Base-by-base conservation (phyloP, 1,140 invertebrate genomes). In the Sinonovacula constricta region DNA sequence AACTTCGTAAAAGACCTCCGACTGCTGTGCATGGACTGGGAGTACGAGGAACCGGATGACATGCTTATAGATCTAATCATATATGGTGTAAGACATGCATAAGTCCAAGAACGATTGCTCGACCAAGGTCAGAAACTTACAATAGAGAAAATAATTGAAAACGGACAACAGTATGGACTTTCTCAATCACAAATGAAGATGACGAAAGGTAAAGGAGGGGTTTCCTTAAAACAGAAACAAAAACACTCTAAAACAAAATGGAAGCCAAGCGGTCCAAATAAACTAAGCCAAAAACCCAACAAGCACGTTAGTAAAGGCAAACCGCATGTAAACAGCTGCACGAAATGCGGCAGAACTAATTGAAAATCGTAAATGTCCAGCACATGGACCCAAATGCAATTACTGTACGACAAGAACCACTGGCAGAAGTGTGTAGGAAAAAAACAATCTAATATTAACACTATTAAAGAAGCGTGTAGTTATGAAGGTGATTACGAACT, bases 371-470 rank as follows among this genome's bases (percentile, higher is more conserved):
- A 79, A 59, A 31, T 75, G 75, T 36, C 80, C 49, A 24, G 75
- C 62, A 54, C 18, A 24, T 31, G 75, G 80, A 30, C 59, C 60
- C 1, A 59, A 15, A 14, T 81, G 75, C 30, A 72, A 69, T 10
- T 72, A 72, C 33, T 81, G 74, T 39, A 59, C 72, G 18, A 71
- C 62, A 36, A 0, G 15, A 15, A 81, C 36, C 75, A 78, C 34
- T 78, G 80, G 75, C 54, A 26, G 53, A 24, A 53, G 39, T 81
- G n/a, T 81, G 74, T 30, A 54, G 26, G 49, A 56, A 68, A n/a
- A n/a, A n/a, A n/a, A n/a, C n/a, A n/a, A n/a, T n/a, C n/a, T n/a
- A n/a, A n/a, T n/a, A n/a, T n/a, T n/a, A n/a, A n/a, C n/a, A n/a
- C n/a, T n/a, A n/a, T n/a, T n/a, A n/a, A n/a, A n/a, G n/a, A n/a